Evolutionary conservation across 2,797 vertebrate genomes (phyloP).

Genomic region (Acipenser oxyrinchus): DNA sequence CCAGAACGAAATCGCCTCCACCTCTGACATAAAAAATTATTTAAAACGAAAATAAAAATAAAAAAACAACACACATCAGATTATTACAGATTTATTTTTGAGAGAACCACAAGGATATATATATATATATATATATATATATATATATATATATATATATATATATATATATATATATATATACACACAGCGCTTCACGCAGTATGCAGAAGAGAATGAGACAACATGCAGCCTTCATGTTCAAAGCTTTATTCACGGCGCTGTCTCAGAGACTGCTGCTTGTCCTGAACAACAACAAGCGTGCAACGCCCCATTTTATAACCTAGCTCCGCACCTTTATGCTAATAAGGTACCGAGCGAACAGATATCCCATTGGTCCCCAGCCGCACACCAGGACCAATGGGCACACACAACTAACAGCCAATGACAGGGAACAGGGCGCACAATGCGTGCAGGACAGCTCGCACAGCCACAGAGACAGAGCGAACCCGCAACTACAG

Average conservation of each 20-base stretch:
- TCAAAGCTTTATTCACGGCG: constrained; percentile 59
- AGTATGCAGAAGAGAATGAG: constrained; percentile 31
- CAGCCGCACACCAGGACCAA: no score
- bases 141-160: constrained; percentile 23
- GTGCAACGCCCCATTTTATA: constrained; percentile 23
- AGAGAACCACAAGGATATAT: constrained; percentile 14
- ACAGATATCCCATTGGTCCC: constrained; percentile 30
- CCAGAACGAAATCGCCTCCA: no score
- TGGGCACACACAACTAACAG: no score
- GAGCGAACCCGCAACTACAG: constrained; percentile 30
- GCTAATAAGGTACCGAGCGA: constrained; percentile 34
- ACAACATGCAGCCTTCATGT: constrained; percentile 57
- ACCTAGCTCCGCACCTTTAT: constrained; percentile 7
- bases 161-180: constrained; percentile 24
- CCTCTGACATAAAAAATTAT: no score
- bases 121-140: constrained; percentile 24
- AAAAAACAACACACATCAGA: no score
- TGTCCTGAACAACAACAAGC: constrained; percentile 40
- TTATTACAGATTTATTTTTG: constrained; percentile 1
- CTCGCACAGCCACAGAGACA: no score
- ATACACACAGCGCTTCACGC: constrained; percentile 38
- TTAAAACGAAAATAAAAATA: no score
- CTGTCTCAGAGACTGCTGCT: constrained; percentile 47
- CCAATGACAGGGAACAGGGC: no score
- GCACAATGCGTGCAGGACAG: no score